These are phyloP conservation scores for Cantharis nigra DNA, from an alignment of 2,888 invertebrate species.

Conservation along the genomic window DNA sequence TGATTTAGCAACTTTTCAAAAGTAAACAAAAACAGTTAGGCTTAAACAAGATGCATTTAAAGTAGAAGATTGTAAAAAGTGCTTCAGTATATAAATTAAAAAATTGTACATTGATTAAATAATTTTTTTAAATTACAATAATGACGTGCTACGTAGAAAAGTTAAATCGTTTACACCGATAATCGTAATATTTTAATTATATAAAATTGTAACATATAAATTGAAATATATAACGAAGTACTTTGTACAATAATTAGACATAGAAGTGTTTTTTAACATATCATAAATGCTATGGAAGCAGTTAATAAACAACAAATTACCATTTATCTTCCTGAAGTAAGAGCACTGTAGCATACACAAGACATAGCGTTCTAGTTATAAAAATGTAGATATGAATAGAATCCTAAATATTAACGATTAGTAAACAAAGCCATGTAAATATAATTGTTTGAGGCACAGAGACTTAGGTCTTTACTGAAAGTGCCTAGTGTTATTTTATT, in stretches of 20 bases:
- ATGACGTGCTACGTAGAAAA: not conserved
- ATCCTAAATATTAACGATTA: conserved; percentile 5
- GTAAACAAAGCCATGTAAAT: conserved; percentile 19
- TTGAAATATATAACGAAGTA: conserved; percentile 12
- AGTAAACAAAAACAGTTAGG: conserved; percentile 19
- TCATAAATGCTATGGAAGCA: conserved; percentile 30
- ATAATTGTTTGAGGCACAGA: conserved; percentile 50
- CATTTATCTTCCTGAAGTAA: conserved; percentile 49
- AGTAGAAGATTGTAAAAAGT: conserved; percentile 12
- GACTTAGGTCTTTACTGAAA: conserved; percentile 47
- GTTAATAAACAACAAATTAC: conserved; percentile 33
- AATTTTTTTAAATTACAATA: not conserved
- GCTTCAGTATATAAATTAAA: conserved; percentile 11
- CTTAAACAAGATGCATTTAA: not conserved
- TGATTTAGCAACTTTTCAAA: conserved; percentile 24
- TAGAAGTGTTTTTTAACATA: conserved; percentile 28
- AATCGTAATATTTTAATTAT: not conserved
- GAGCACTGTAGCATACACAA: conserved; percentile 44
- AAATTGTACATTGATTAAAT: not conserved
- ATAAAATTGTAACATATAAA: not conserved
- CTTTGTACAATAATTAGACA: conserved; percentile 14
- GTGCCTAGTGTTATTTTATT: conserved; percentile 53
- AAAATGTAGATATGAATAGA: conserved; percentile 14
- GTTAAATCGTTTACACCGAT: not conserved
- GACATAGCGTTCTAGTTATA: conserved; percentile 19